phyloP scores from a whole-genome alignment of 1,140 invertebrate species.

The Chelonus insularis region DNA sequence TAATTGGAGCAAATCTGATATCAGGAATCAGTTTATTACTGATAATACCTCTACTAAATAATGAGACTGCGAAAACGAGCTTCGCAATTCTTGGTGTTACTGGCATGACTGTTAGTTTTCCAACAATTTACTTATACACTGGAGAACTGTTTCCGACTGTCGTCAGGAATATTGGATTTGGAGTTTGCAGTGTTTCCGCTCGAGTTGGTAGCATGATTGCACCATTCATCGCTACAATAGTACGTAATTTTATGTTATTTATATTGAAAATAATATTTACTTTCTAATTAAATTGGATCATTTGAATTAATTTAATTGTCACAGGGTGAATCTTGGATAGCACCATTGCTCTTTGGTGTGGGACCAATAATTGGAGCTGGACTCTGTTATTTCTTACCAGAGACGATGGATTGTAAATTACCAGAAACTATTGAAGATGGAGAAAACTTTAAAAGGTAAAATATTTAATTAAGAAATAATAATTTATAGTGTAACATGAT shows the following conservation, averaged over 20 bases:
- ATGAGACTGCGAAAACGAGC: slow-evolving; percentile 49
- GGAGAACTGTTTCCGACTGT: slow-evolving; percentile 72
- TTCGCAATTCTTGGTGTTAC: slow-evolving; percentile 67
- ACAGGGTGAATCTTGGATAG: slow-evolving; percentile 53
- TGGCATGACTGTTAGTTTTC: slow-evolving; percentile 65
- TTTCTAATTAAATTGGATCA: too few species aligned
- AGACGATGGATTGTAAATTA: slow-evolving; percentile 64
- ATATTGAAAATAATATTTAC: too few species aligned
- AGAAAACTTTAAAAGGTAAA: slow-evolving; percentile 61
- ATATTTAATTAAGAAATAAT: too few species aligned
- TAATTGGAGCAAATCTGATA: slow-evolving; percentile 50
- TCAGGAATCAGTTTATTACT: slow-evolving; percentile 48
- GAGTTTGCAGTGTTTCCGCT: slow-evolving; percentile 65
- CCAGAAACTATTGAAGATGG: slow-evolving; percentile 66
- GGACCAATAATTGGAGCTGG: slow-evolving; percentile 60
- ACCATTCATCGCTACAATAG: slow-evolving; percentile 64
- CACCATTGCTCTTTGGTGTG: slow-evolving; percentile 64
- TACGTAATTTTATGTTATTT: slow-evolving; percentile 37
- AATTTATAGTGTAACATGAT: too few species aligned
- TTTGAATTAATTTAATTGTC: too few species aligned
- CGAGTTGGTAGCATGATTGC: slow-evolving; percentile 71
- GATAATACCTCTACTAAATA: slow-evolving; percentile 31
- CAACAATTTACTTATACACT: slow-evolving; percentile 67
- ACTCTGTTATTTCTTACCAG: slow-evolving; percentile 63
- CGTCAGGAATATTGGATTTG: slow-evolving; percentile 68